A percentile compares a stretch with the other conserved stretches of the same genome.
phyloP scores from a whole-genome alignment of 2,113 vertebrate genomes.

The Nycticorax nycticorax region DNA sequence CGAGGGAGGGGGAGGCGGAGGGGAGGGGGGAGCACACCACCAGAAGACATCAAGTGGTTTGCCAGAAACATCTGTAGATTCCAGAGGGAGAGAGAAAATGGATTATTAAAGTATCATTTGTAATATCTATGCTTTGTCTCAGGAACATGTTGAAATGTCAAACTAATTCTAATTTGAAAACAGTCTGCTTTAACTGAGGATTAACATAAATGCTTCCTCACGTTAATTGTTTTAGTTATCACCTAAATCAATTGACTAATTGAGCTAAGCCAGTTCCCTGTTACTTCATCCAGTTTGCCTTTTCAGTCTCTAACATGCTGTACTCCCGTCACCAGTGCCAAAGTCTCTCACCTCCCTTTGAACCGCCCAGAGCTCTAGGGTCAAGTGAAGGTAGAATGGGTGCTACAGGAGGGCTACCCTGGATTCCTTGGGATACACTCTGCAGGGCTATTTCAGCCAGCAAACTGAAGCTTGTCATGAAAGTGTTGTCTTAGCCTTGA shows the following conservation, averaged over 20 bases:
- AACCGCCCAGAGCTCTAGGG: background rate
- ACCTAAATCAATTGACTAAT: background rate
- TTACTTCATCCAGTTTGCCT: background rate
- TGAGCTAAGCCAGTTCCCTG: background rate
- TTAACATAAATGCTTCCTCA: background rate
- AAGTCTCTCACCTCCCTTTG: background rate
- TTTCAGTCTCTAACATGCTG: background rate
- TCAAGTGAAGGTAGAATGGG: background rate
- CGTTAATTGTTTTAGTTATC: background rate
- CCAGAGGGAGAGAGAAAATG: background rate
- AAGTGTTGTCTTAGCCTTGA: background rate
- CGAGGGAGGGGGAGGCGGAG: no score
- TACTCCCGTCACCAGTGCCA: background rate
- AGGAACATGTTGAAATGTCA: background rate
- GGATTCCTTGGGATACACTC: background rate
- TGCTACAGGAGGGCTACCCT: background rate
- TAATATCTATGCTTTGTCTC: background rate
- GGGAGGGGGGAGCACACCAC: no score
- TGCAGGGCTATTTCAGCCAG: background rate
- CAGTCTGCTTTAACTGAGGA: background rate
- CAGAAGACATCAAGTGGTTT: background rate
- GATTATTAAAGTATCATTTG: background rate
- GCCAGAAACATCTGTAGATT: background rate
- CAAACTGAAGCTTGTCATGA: background rate
- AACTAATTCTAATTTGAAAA: background rate